Conservation (phyloP, 2,797 vertebrate species). For the Gymnothorax javanicus region DNA sequence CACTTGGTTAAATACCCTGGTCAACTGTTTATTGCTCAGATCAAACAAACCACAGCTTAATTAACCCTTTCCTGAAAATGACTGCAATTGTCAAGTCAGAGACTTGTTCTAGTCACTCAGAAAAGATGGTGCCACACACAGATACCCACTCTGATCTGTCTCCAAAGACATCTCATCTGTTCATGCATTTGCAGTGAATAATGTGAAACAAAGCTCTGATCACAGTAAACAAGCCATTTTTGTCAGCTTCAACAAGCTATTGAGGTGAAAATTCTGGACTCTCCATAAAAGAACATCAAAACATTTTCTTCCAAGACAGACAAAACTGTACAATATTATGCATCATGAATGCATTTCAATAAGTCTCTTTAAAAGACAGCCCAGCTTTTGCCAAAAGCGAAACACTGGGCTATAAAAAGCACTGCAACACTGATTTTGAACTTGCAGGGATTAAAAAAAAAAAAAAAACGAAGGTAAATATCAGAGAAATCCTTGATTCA, state of each 20-base stretch:
- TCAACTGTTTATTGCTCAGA: not conserved
- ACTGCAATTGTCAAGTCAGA: not conserved
- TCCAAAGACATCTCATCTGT: not conserved
- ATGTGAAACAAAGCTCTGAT: not conserved
- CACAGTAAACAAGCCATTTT: not conserved
- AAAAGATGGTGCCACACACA: not conserved
- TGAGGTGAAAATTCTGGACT: constrained; percentile 1
- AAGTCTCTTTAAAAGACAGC: constrained; percentile 1
- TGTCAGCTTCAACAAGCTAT: not conserved
- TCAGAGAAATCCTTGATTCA: not conserved
- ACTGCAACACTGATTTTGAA: not conserved
- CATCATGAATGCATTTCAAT: not conserved
- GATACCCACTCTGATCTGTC: no score
- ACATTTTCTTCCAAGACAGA: not conserved
- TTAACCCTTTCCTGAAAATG: not conserved
- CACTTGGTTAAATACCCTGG: not conserved
- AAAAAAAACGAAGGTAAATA: no score
- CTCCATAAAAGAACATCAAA: not conserved
- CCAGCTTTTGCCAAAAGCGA: not conserved
- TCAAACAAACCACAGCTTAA: not conserved
- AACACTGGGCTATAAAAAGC: not conserved
- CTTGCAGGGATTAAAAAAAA: not conserved
- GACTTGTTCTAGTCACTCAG: not conserved
- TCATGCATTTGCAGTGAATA: constrained; percentile 5
- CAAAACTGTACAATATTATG: constrained; percentile 10